Conservation (phyloP, 2,113 vertebrate species). For the Symphodus melops region DNA sequence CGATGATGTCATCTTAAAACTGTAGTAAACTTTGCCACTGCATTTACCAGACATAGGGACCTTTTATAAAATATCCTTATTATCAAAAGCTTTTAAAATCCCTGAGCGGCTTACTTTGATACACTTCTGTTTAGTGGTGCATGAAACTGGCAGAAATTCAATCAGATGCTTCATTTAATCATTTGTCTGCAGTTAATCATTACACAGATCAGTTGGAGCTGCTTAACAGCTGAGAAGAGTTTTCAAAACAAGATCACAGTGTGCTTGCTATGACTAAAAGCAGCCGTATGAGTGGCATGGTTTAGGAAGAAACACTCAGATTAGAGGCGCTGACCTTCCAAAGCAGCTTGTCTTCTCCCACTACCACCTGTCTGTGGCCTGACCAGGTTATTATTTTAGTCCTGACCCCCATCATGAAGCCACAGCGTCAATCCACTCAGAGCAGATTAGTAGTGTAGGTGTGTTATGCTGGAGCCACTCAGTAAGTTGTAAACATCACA, state of each 20-base stretch:
- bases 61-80: background rate
- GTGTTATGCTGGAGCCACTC: slow-evolving; percentile 20
- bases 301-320: slow-evolving; percentile 18
- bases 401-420: slow-evolving; percentile 24
- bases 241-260: background rate
- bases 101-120: background rate
- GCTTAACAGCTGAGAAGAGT: slow-evolving; percentile 34
- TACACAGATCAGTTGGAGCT: slow-evolving; percentile 1
- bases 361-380: slow-evolving; percentile 44
- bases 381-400: slow-evolving; percentile 56
- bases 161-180: slow-evolving; percentile 13
- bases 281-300: background rate
- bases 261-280: background rate
- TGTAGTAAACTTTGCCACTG: background rate
- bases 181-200: slow-evolving; percentile 23
- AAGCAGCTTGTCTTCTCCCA: slow-evolving; percentile 25
- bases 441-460: slow-evolving; percentile 68
- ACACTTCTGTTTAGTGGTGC: background rate
- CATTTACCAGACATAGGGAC: background rate
- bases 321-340: slow-evolving; percentile 27
- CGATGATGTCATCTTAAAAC: too few species aligned
- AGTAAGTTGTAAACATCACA: slow-evolving; percentile 41
- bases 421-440: slow-evolving; percentile 66
- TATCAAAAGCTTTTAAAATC: background rate
- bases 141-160: slow-evolving; percentile 18